Evolutionary conservation across 2,888 invertebrate genomes (phyloP), one percentile per base, ranked within the genome.

Genomic region (Andrena hattorfiana): DNA sequence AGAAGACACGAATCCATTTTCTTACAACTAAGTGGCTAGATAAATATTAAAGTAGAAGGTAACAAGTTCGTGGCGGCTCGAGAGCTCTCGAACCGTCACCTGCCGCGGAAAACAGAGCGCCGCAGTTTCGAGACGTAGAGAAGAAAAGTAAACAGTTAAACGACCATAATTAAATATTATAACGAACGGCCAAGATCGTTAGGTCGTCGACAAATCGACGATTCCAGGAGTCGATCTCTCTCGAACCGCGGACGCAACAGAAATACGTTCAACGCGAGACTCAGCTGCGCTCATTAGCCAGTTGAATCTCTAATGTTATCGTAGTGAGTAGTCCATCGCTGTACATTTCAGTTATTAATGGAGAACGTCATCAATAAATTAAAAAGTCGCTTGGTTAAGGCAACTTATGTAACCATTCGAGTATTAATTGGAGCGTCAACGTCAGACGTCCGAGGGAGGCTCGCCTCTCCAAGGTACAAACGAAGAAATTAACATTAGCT

Each of bases 361-460:
- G 26, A n/a, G 23, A n/a, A 23, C 7, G 23, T 26, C 0, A 51
- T 23, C 4, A 26, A 30, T 20, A 20, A 60, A 16, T 66, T 42
- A 42, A 64, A 69, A 23, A 35, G 42, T 63, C 54, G 49, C 13
- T 74, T 8, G n/a, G n/a, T 23, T 54, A 16, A 35, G 64, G 56
- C n/a, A 10, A 49, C 20, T 51, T 42, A 51, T 56, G 35, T 74
- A 28, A 20, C 0, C 56, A n/a, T 71, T 49, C 60, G 68, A 73
- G 64, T 13, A 76, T 80, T 83, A 78, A 79, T 74, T 70, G 62
- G 80, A 86, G 77, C 79, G 78, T 68, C 16, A 56, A 72, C n/a
- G 48, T 51, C 66, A 59, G 54, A 60, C 23, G 28, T 42, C 23
- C 32, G 54, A 48, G 77, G 77, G 60, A 66, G 51, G 30, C 49